Conservation (phyloP, 2,888 invertebrate species). For the Quadroppia sp. region DNA sequence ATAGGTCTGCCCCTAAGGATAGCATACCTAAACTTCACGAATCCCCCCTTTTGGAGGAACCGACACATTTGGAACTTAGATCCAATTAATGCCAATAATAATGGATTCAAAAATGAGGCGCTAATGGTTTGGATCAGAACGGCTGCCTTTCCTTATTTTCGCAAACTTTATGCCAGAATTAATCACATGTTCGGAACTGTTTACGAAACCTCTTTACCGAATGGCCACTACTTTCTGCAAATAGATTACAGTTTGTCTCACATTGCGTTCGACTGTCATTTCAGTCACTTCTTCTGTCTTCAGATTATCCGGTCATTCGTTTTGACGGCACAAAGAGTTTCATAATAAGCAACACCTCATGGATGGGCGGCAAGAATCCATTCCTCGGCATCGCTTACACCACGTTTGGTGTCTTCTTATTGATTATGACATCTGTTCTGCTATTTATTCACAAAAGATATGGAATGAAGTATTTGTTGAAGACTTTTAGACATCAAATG, state of each 20-base stretch:
- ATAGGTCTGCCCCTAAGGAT: not conserved
- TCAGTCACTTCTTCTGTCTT: not conserved
- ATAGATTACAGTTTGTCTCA: slow-evolving; percentile 39
- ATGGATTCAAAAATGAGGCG: slow-evolving; percentile 40
- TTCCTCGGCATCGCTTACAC: slow-evolving; percentile 40
- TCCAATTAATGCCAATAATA: slow-evolving; percentile 33
- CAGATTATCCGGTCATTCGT: slow-evolving; percentile 38
- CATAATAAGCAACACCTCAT: slow-evolving; percentile 35
- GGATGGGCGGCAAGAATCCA: slow-evolving; percentile 32
- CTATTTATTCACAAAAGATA: slow-evolving; percentile 29
- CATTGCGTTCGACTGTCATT: not conserved
- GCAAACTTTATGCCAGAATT: slow-evolving; percentile 39
- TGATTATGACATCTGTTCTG: slow-evolving; percentile 17
- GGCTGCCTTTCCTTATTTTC: slow-evolving; percentile 40
- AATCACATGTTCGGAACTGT: slow-evolving; percentile 12
- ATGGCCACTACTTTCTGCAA: slow-evolving; percentile 37
- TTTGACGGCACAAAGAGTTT: slow-evolving; percentile 34
- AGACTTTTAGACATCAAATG: not conserved
- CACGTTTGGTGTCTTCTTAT: slow-evolving; percentile 20
- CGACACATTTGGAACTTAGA: slow-evolving; percentile 37
- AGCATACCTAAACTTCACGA: slow-evolving; percentile 37
- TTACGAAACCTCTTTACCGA: slow-evolving; percentile 18
- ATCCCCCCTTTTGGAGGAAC: slow-evolving; percentile 39
- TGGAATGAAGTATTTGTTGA: slow-evolving; percentile 21
- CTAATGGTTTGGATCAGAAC: slow-evolving; percentile 40